Evolutionary conservation across 2,797 vertebrate species (phyloP).

Genomic region (Phalloptychus januarius): DNA sequence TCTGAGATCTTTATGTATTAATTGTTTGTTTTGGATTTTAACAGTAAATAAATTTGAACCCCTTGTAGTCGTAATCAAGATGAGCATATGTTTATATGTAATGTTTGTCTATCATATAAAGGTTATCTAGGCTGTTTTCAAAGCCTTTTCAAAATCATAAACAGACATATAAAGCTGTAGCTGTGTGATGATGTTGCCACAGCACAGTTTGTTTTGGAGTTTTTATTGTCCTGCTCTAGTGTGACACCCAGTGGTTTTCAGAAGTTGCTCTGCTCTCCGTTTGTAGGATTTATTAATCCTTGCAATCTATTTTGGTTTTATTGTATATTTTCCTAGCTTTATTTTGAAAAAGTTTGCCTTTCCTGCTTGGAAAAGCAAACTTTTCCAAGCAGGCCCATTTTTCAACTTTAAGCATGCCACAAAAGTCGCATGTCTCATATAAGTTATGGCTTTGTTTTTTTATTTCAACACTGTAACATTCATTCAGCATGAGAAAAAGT

Average conservation of each 20-base stretch:
- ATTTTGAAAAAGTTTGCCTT: neutral
- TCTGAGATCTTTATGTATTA: neutral
- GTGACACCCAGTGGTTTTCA: slow-evolving; percentile 15
- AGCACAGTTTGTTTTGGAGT: neutral
- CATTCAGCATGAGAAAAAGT: neutral
- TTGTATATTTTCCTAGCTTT: neutral
- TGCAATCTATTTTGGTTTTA: neutral
- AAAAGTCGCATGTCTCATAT: neutral
- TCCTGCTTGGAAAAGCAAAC: neutral
- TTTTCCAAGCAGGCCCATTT: neutral
- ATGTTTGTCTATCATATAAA: neutral
- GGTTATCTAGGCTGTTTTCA: neutral
- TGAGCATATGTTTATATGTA: neutral
- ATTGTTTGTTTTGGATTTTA: too few species aligned
- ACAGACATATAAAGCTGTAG: neutral
- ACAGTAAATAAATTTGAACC: neutral
- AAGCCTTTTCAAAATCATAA: neutral
- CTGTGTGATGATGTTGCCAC: neutral
- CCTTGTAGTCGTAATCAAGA: neutral
- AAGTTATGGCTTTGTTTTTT: neutral
- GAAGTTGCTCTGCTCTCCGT: neutral
- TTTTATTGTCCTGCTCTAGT: slow-evolving; percentile 4
- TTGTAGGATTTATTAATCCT: neutral
- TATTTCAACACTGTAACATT: neutral
- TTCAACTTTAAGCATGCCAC: neutral